Percentiles rank a stretch among this genome's conserved stretches.
Evolutionary conservation across 2,888 invertebrate genomes (phyloP).

Genomic region (Scotopteryx bipunctaria): DNA sequence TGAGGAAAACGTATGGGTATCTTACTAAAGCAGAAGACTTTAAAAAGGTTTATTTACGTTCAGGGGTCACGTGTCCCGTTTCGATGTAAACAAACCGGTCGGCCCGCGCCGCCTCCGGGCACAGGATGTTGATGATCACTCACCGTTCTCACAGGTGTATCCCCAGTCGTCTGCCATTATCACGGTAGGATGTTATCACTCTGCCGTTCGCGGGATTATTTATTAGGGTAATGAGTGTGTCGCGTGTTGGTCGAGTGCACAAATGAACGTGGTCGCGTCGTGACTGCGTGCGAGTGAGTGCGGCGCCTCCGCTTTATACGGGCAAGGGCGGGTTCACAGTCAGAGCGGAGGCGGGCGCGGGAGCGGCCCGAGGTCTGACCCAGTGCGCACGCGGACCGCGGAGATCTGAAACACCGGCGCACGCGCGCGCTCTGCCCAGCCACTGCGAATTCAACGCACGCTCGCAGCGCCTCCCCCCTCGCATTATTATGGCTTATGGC

Average conservation of each 20-base stretch:
- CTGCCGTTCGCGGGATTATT: conserved; percentile 44
- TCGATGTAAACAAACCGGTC: conserved; percentile 80
- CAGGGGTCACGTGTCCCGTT: conserved; percentile 67
- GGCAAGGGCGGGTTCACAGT: conserved; percentile 49
- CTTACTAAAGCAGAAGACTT: conserved; percentile 28
- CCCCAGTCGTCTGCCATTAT: conserved; percentile 83
- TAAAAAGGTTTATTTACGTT: conserved; percentile 54
- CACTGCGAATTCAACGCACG: conserved; percentile 58
- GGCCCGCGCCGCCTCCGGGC: conserved; percentile 41
- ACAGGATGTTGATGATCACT: conserved; percentile 54
- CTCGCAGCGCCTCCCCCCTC: conserved; percentile 43
- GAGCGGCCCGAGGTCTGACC: conserved; percentile 33
- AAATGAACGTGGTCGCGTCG: conserved; percentile 68
- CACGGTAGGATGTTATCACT: conserved; percentile 50
- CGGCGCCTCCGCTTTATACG: conserved; percentile 69
- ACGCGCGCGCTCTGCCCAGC: conserved; percentile 40
- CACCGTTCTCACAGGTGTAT: conserved; percentile 84
- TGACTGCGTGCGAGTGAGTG: conserved; percentile 74
- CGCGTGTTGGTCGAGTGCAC: conserved; percentile 67
- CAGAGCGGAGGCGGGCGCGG: conserved; percentile 51
- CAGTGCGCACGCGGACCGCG: conserved; percentile 24
- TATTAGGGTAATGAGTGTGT: conserved; percentile 34
- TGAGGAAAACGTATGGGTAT: conserved; percentile 35
- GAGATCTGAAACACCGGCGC: conserved; percentile 42
- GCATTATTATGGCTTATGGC: conserved; percentile 45